These are phyloP conservation scores for Watsonalla binaria DNA, from an alignment of 2,888 invertebrate species.

Conservation along the genomic window DNA sequence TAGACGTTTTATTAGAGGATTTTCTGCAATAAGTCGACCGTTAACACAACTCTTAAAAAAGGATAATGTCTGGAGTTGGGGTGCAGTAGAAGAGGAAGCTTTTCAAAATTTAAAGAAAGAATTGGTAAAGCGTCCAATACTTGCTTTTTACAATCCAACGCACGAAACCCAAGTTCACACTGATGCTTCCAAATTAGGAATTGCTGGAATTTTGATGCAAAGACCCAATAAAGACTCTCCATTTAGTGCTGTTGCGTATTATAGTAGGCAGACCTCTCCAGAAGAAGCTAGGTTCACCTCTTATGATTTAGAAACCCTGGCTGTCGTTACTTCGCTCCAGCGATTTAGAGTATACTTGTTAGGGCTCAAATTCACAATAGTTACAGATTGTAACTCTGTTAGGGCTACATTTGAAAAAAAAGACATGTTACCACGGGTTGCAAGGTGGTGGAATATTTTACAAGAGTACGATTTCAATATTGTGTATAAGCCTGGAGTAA, in stretches of 20 bases:
- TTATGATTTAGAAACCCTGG: slow-evolving; percentile 8
- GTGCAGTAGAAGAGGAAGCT: too few relatives aligned
- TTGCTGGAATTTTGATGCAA: slow-evolving; percentile 5
- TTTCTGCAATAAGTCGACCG: too few relatives aligned
- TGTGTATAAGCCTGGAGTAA: too few relatives aligned
- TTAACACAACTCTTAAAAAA: too few relatives aligned
- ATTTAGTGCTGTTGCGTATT: slow-evolving; percentile 6
- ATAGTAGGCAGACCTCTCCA: slow-evolving; percentile 6
- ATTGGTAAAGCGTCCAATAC: too few relatives aligned
- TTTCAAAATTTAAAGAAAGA: too few relatives aligned
- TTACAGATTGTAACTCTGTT: slow-evolving; percentile 5
- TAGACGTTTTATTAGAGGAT: too few relatives aligned
- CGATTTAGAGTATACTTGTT: slow-evolving; percentile 5
- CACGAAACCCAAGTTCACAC: slow-evolving; percentile 1
- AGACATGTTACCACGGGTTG: slow-evolving; percentile 3
- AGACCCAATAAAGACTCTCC: neutral
- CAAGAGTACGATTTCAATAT: too few relatives aligned
- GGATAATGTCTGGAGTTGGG: too few relatives aligned
- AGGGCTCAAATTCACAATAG: slow-evolving; percentile 2
- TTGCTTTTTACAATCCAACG: too few relatives aligned
- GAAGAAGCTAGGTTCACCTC: slow-evolving; percentile 4
- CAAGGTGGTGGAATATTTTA: slow-evolving; percentile 6
- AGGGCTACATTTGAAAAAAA: neutral
- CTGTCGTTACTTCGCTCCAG: slow-evolving; percentile 1
- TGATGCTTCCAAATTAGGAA: neutral